phyloP scores from a whole-genome alignment of 1,140 invertebrate genomes.

The Wiebesia pumilae region DNA sequence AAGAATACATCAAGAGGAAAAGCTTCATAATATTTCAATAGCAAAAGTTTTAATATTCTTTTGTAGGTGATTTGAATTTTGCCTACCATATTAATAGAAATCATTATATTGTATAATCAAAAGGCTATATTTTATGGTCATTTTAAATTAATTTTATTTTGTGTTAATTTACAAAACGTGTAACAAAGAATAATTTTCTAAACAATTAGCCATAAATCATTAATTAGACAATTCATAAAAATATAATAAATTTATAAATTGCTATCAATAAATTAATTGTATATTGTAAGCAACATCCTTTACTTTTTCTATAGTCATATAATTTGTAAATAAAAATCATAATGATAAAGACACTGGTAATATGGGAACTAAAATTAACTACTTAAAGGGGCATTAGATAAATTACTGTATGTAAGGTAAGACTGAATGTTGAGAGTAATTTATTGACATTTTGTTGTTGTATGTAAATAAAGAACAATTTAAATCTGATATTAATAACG shows the following conservation, averaged over 20 bases:
- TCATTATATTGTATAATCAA: neutral
- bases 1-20: conserved; percentile 22
- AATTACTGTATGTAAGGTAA: conserved; percentile 50
- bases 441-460: conserved; percentile 53
- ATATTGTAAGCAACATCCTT: neutral
- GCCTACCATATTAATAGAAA: conserved; percentile 9
- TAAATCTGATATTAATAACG: conserved; percentile 16
- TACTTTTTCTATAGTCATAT: conserved; percentile 1
- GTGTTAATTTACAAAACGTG: conserved; percentile 5
- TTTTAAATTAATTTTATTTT: conserved; percentile 34
- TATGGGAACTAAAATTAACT: conserved; percentile 14
- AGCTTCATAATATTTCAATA: conserved; percentile 34
- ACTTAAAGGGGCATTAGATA: conserved; percentile 40
- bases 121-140: neutral
- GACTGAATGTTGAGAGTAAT: conserved; percentile 51
- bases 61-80: conserved; percentile 46
- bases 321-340: conserved; percentile 34
- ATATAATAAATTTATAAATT: conserved; percentile 23
- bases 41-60: conserved; percentile 26
- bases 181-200: conserved; percentile 26
- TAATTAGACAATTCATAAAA: neutral
- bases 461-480: conserved; percentile 54
- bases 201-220: conserved; percentile 17
- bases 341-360: neutral
- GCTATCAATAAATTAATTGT: conserved; percentile 25